Evolutionary conservation across 2,797 vertebrate genomes (phyloP).

Genomic region (Enoplosus armatus): DNA sequence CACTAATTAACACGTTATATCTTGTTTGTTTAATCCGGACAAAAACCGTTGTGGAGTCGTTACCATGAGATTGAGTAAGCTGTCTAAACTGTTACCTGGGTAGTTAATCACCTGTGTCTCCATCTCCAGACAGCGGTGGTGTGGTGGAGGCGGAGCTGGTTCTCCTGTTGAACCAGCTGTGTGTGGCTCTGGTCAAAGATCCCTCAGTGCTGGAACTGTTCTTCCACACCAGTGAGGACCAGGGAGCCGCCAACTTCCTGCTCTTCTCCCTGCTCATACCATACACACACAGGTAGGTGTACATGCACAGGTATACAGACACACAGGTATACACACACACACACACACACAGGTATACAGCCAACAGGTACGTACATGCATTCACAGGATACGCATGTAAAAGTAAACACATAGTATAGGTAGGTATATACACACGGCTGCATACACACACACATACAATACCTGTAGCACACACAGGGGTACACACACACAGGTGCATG

Average conservation of each 20-base stretch:
- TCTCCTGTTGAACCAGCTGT: constrained; percentile 91
- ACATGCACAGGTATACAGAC: constrained; percentile 4
- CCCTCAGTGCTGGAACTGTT: constrained; percentile 95
- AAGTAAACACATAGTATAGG: too few species aligned
- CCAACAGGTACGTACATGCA: too few species aligned
- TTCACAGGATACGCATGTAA: too few species aligned
- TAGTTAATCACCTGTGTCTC: neutral
- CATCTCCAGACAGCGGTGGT: constrained; percentile 76
- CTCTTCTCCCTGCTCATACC: constrained; percentile 97
- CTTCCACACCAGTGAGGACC: constrained; percentile 96
- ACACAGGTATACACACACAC: neutral
- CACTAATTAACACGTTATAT: too few species aligned
- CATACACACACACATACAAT: neutral
- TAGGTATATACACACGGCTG: too few species aligned
- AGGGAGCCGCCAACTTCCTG: constrained; percentile 96
- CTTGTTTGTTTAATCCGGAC: too few species aligned
- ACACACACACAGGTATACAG: too few species aligned
- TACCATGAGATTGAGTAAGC: neutral
- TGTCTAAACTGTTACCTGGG: constrained; percentile 5
- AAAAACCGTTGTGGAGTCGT: too few species aligned
- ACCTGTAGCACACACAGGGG: too few species aligned
- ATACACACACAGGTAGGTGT: constrained; percentile 89
- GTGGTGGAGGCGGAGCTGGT: constrained; percentile 92
- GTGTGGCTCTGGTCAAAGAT: constrained; percentile 93
- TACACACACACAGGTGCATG: too few species aligned